Percentiles rank a stretch among this genome's conserved stretches.
Evolutionary conservation across 1,140 invertebrate genomes (phyloP).

Genomic region (Babylonia areolata): DNA sequence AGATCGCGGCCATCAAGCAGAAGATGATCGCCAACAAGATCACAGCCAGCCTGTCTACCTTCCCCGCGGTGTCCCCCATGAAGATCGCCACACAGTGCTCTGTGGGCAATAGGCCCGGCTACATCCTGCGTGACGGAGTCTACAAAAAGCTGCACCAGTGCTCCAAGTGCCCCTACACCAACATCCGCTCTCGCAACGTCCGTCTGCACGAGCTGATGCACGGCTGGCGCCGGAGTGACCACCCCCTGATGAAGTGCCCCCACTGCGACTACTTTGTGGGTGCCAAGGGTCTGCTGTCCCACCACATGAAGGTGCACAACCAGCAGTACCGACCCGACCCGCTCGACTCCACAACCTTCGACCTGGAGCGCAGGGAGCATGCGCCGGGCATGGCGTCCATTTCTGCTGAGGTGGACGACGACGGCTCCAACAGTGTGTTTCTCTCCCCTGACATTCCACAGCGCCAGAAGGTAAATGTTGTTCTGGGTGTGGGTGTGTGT

Average conservation of each 20-base stretch:
- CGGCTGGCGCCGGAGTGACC: constrained; percentile 74
- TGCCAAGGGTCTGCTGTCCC: constrained; percentile 85
- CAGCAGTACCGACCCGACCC: constrained; percentile 58
- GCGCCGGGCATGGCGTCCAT: constrained; percentile 9
- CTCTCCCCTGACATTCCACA: constrained; percentile 42
- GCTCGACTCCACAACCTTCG: constrained; percentile 47
- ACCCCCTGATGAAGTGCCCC: constrained; percentile 84
- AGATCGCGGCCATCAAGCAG: constrained; percentile 71
- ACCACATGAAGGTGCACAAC: constrained; percentile 87
- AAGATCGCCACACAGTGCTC: constrained; percentile 65
- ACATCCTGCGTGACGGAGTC: constrained; percentile 77
- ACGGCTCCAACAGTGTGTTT: constrained; percentile 9
- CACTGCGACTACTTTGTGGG: constrained; percentile 90
- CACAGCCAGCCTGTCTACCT: constrained; percentile 64
- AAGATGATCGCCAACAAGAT: constrained; percentile 71
- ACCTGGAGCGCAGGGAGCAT: constrained; percentile 41
- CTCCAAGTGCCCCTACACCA: constrained; percentile 89
- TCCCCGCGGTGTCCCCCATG: constrained; percentile 63
- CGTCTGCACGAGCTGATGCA: constrained; percentile 92
- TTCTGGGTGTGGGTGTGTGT: neutral
- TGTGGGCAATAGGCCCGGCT: constrained; percentile 62
- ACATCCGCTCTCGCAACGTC: constrained; percentile 83
- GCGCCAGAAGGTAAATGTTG: constrained; percentile 40
- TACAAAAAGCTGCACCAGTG: constrained; percentile 91
- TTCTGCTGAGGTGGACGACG: constrained; percentile 43